phyloP scores from a whole-genome alignment of 2,888 invertebrate genomes.

The Rhyacophila evoluta region DNA sequence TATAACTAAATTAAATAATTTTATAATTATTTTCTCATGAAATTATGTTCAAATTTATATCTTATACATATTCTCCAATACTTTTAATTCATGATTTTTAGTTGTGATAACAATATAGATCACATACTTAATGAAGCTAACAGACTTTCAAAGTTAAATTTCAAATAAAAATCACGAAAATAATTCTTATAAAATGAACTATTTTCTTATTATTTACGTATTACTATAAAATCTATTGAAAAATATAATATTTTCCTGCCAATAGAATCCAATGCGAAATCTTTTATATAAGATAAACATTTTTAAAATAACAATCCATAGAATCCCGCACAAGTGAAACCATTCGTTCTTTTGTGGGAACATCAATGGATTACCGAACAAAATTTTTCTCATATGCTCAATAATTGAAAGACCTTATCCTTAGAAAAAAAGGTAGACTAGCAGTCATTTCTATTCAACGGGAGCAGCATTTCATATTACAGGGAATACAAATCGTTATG shows the following conservation, averaged over 20 bases:
- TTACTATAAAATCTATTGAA: too few relatives aligned
- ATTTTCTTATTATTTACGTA: too few relatives aligned
- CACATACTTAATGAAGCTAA: too few relatives aligned
- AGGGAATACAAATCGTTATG: background rate
- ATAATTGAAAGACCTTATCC: constrained; percentile 24
- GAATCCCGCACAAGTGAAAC: constrained; percentile 20
- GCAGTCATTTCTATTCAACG: constrained; percentile 6
- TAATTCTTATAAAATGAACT: too few relatives aligned
- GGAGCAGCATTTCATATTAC: background rate
- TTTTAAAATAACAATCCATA: constrained; percentile 14
- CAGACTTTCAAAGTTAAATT: too few relatives aligned
- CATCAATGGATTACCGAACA: constrained; percentile 25
- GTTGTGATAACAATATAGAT: too few relatives aligned
- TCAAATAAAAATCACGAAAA: too few relatives aligned
- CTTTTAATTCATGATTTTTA: too few relatives aligned
- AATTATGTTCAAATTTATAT: too few relatives aligned
- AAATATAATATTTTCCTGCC: background rate
- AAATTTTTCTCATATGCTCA: constrained; percentile 17
- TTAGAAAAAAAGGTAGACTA: constrained; percentile 21
- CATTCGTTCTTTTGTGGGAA: constrained; percentile 13
- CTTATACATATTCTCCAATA: too few relatives aligned
- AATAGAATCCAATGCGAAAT: background rate
- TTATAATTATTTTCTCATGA: too few relatives aligned
- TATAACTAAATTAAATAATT: too few relatives aligned
- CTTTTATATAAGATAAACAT: constrained; percentile 10